Base-by-base conservation (phyloP, 2,888 invertebrate genomes). In the Halocaridina rubra region DNA sequence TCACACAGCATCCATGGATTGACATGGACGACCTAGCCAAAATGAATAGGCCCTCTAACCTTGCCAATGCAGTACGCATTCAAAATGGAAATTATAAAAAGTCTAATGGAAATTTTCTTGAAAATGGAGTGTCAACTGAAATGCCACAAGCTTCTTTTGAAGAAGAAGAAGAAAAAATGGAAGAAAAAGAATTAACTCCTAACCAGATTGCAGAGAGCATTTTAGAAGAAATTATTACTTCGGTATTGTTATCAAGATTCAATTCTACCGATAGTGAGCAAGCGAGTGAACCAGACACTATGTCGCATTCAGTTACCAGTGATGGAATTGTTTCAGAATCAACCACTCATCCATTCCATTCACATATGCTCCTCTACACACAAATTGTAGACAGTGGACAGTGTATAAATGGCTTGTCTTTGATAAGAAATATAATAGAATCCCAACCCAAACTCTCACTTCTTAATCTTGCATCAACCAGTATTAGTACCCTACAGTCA, bases 331-430 rank as follows among this genome's bases (percentile, higher is more conserved):
- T 29, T 24, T 72, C 85, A 53, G 90, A 90, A 79, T 89, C 90
- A 3, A 90, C 91, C 8, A 92, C 95, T 53, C 95, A 95, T 90
- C 94, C 95, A 30, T 93, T 96, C 84, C 96, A 97, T 90, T 95
- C 95, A 27, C 96, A 97, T 90, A 93, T 97, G 91, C 92, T 97
- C 61, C 92, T 97, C 2, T 97, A 97, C 90, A 94, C 94, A 89
- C 95, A 95, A 88, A 94, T 95, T 22, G 96, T 95, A 89, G 96
- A 96, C 90, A 94, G 94, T 0, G 93, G 93, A 82, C 93, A 95
- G 89, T 94, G 94, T 2, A 91, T 95, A 0, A 96, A 96, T 90
- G 94, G 95, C 7, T 91, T 96, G 88, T 93, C 94, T 85, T 94
- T 95, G 0, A 91, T 96, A n/a, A 93, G 94, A 86, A 94, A 94